A percentile compares a stretch with the other conserved stretches of the same genome.
Evolutionary conservation across 2,113 vertebrate genomes (phyloP).

Genomic region (Cephalopholis sonnerati): DNA sequence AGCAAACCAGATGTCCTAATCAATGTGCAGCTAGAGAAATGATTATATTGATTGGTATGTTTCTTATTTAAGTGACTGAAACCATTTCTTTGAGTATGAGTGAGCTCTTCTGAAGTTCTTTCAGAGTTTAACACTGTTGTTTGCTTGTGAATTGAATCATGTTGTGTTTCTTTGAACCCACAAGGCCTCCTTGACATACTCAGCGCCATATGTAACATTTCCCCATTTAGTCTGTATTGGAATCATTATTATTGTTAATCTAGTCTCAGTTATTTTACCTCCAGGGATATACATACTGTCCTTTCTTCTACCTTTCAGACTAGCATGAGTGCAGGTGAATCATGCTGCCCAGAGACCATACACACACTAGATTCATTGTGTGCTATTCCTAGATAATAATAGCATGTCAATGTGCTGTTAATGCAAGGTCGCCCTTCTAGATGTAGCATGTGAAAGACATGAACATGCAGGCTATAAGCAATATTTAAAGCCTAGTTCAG

Average conservation of each 20-base stretch:
- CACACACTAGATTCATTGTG: background rate
- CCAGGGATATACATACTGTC: background rate
- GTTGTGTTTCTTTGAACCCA: background rate
- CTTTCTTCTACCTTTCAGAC: background rate
- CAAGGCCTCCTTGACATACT: background rate
- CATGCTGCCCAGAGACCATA: background rate
- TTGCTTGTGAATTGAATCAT: background rate
- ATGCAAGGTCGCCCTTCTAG: background rate
- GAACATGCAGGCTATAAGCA: background rate
- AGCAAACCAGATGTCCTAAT: background rate
- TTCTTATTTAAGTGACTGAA: background rate
- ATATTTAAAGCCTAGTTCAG: slow-evolving; percentile 10
- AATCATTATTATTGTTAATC: background rate
- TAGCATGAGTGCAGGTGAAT: background rate
- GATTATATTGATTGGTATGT: background rate
- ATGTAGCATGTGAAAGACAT: background rate
- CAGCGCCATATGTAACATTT: background rate
- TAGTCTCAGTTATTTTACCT: background rate
- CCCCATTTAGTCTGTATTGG: background rate
- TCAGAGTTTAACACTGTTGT: background rate
- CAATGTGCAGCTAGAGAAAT: background rate
- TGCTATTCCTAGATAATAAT: background rate
- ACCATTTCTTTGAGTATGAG: background rate
- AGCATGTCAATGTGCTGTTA: background rate
- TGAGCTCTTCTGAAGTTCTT: slow-evolving; percentile 3